Percentiles rank a stretch among this genome's conserved stretches.
Evolutionary conservation across 1,140 invertebrate species (phyloP).

Genomic region (Nixonia krombeini): DNA sequence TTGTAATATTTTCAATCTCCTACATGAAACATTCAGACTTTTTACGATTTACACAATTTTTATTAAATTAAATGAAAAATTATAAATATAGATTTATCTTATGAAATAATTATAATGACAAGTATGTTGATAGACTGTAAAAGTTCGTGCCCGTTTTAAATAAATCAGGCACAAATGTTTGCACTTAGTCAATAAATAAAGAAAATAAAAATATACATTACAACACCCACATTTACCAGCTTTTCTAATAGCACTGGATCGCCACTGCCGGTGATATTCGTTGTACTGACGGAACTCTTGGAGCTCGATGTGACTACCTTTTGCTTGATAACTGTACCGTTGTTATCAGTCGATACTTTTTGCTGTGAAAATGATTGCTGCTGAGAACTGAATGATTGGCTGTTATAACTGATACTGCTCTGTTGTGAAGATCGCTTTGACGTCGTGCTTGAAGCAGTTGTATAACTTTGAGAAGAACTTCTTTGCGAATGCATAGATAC

Average conservation of each 20-base stretch:
- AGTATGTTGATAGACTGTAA: too few species aligned
- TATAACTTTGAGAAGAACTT: constrained; percentile 76
- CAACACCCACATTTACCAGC: constrained; percentile 65
- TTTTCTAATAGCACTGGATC: constrained; percentile 61
- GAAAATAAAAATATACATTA: constrained; percentile 27
- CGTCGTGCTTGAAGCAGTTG: constrained; percentile 68
- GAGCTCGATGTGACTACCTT: constrained; percentile 57
- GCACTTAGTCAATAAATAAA: constrained; percentile 1
- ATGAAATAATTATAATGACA: neutral
- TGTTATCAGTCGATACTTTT: constrained; percentile 61
- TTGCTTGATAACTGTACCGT: constrained; percentile 60
- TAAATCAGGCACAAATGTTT: neutral
- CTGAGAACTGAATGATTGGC: constrained; percentile 68
- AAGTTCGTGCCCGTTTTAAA: too few species aligned
- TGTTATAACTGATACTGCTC: constrained; percentile 69
- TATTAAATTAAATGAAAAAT: too few species aligned
- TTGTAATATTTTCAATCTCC: constrained; percentile 59
- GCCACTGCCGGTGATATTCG: constrained; percentile 54
- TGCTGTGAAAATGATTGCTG: constrained; percentile 66
- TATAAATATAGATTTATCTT: neutral
- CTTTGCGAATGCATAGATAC: constrained; percentile 79
- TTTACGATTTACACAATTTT: too few species aligned
- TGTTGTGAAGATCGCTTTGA: constrained; percentile 75
- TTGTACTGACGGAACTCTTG: constrained; percentile 58
- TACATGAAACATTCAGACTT: too few species aligned